These are phyloP conservation scores for Thysanoteuthis rhombus DNA, from an alignment of 2,888 invertebrate genomes.

Conservation along the genomic window DNA sequence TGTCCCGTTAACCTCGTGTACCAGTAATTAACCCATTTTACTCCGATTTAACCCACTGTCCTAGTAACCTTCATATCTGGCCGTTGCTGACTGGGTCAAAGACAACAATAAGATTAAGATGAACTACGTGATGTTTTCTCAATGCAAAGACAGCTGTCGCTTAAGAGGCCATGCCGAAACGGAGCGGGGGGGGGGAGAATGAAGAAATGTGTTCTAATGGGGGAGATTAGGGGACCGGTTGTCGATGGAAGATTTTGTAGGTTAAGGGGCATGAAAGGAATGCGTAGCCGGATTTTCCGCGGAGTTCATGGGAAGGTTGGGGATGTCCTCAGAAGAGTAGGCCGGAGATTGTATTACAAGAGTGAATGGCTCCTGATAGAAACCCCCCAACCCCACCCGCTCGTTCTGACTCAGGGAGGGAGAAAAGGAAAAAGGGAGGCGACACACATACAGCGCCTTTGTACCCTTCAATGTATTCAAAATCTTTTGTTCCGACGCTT, in stretches of 20 bases:
- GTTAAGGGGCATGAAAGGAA: background rate
- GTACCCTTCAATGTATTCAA: background rate
- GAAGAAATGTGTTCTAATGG: background rate
- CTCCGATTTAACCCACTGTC: background rate
- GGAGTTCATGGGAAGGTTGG: background rate
- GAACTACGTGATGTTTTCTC: slow-evolving; percentile 38
- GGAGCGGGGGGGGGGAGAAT: too few relatives aligned
- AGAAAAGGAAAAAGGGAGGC: background rate
- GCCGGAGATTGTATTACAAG: background rate
- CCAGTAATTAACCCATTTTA: too few relatives aligned
- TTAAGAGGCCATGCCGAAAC: slow-evolving; percentile 33
- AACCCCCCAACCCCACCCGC: too few relatives aligned
- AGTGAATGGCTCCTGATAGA: background rate
- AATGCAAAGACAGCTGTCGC: slow-evolving; percentile 31
- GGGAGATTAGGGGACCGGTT: slow-evolving; percentile 12
- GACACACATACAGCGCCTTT: background rate
- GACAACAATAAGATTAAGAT: slow-evolving; percentile 36
- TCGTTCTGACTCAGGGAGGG: background rate
- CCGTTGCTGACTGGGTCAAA: slow-evolving; percentile 44
- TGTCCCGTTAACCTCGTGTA: background rate
- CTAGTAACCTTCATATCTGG: slow-evolving; percentile 41
- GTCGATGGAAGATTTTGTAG: background rate
- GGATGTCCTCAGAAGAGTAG: background rate
- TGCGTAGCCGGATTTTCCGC: background rate
- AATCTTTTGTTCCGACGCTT: background rate